These are phyloP conservation scores for Aphidoletes aphidimyza DNA, from an alignment of 2,888 invertebrate genomes.

Conservation along the genomic window DNA sequence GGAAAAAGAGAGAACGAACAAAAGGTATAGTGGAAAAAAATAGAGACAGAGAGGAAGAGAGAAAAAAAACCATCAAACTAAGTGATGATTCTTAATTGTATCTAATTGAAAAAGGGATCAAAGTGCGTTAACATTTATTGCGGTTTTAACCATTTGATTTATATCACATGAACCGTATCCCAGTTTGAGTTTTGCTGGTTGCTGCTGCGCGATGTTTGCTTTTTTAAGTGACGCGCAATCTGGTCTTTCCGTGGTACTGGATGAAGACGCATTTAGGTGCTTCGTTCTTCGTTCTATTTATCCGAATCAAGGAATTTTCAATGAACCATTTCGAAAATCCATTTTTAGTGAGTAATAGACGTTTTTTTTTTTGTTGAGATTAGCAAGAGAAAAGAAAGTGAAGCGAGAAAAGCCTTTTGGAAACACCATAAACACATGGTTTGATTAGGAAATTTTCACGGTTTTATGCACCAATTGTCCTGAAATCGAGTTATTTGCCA, in stretches of 20 bases:
- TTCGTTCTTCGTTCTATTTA: too few species aligned
- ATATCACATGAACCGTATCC: constrained; percentile 44
- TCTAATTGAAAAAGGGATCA: constrained; percentile 53
- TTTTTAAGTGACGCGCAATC: too few species aligned
- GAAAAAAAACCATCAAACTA: constrained; percentile 32
- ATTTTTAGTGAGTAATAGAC: too few species aligned
- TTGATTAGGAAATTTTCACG: neutral
- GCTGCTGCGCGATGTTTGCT: too few species aligned
- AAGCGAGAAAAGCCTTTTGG: neutral
- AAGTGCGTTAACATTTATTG: constrained; percentile 45
- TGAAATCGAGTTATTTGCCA: neutral
- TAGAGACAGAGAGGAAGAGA: neutral
- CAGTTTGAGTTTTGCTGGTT: constrained; percentile 42
- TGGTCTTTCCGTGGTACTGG: too few species aligned
- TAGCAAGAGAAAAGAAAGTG: neutral
- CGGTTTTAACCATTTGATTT: constrained; percentile 46
- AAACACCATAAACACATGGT: neutral
- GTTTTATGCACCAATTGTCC: neutral
- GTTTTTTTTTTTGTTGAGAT: neutral
- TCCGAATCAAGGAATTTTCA: too few species aligned
- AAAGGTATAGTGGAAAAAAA: neutral
- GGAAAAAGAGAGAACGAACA: neutral
- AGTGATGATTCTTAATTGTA: constrained; percentile 54
- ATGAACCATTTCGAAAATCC: too few species aligned
- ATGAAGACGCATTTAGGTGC: too few species aligned